phyloP scores from a whole-genome alignment of 2,113 vertebrate species.

The Malurus melanocephalus region DNA sequence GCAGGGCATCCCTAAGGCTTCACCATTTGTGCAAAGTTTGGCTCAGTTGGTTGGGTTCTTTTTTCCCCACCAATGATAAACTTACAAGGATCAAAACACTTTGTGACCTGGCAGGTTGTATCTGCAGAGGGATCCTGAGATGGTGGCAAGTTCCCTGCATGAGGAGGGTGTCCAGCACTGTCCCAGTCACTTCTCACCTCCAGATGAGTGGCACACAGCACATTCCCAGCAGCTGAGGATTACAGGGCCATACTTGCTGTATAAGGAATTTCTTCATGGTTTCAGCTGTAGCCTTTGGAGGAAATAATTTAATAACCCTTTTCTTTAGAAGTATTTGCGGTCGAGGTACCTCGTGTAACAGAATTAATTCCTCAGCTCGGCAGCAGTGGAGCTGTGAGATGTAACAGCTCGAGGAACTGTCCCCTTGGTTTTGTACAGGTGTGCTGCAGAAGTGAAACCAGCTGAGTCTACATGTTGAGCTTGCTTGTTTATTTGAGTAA shows the following conservation, averaged over 20 bases:
- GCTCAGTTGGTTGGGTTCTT: background rate
- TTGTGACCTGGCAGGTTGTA: background rate
- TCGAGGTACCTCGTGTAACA: background rate
- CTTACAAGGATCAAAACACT: background rate
- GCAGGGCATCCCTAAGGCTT: background rate
- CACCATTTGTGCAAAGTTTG: background rate
- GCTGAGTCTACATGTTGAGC: background rate
- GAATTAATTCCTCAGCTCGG: constrained; percentile 5
- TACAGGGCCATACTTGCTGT: background rate
- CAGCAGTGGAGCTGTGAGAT: background rate
- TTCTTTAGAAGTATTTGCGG: background rate
- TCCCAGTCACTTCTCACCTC: background rate
- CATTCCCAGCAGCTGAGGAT: background rate
- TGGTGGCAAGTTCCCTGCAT: background rate
- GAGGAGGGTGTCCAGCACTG: background rate
- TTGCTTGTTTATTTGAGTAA: constrained; percentile 14
- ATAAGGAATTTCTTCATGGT: background rate
- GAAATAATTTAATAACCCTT: constrained; percentile 27
- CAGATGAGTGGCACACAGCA: background rate
- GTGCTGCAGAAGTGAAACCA: constrained; percentile 41
- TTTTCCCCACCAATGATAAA: background rate
- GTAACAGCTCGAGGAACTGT: background rate
- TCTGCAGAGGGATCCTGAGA: background rate
- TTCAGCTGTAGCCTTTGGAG: constrained; percentile 9
- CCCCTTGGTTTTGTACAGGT: constrained; percentile 37